Evolutionary conservation across 2,888 invertebrate species (phyloP).

Genomic region (Epinotia demarniana): DNA sequence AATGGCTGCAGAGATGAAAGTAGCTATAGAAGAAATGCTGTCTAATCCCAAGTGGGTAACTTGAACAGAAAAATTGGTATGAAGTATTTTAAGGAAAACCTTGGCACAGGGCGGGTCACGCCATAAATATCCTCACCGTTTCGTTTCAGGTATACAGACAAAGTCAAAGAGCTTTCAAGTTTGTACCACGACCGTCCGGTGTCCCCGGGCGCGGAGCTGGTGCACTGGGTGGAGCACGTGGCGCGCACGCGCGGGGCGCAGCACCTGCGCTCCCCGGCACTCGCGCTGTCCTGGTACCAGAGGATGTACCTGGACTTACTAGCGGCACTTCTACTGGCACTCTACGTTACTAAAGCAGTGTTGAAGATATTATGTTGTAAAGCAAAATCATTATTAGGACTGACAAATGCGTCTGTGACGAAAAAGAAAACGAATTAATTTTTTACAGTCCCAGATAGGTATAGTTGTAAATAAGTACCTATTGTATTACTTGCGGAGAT

Average conservation of each 20-base stretch:
- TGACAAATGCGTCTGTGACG: background rate
- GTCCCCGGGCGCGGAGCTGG: conserved; percentile 83
- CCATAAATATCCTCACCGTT: background rate
- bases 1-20: conserved; percentile 33
- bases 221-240: conserved; percentile 89
- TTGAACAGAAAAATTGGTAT: too few relatives aligned
- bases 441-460: too few relatives aligned
- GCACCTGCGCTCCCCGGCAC: conserved; percentile 68
- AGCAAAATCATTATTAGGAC: background rate
- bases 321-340: conserved; percentile 9
- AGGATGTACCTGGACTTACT: conserved; percentile 56
- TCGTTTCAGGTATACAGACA: conserved; percentile 22
- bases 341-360: conserved; percentile 11
- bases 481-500: too few relatives aligned
- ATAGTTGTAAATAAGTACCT: too few relatives aligned
- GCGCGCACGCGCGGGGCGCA: conserved; percentile 83
- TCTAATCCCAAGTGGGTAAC: conserved; percentile 34
- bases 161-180: conserved; percentile 55
- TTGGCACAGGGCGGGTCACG: too few relatives aligned
- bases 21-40: conserved; percentile 38
- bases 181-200: conserved; percentile 75
- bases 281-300: conserved; percentile 58
- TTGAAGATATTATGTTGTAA: conserved; percentile 22
- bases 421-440: conserved; percentile 26
- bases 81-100: background rate